phyloP scores from a whole-genome alignment of 2,797 vertebrate species.

The Pantherophis alleghaniensis region DNA sequence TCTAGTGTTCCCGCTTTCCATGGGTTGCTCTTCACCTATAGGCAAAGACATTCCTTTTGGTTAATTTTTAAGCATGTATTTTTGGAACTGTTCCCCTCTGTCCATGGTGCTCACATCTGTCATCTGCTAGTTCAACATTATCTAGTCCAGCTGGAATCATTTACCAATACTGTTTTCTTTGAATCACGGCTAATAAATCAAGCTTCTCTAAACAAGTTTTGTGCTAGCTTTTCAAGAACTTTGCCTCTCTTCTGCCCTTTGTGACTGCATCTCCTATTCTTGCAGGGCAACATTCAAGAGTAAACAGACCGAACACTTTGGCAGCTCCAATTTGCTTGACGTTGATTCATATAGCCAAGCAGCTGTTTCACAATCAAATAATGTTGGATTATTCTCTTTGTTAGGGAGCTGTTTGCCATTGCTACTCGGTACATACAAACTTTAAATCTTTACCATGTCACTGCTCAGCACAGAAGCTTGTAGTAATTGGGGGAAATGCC shows the following conservation, averaged over 20 bases:
- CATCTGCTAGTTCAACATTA: neutral
- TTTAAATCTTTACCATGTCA: neutral
- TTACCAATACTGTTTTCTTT: neutral
- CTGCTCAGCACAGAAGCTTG: neutral
- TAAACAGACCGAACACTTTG: slow-evolving; percentile 60
- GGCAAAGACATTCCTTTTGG: neutral
- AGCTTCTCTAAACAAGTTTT: neutral
- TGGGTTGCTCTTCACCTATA: neutral
- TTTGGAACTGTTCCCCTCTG: neutral
- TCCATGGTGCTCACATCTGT: neutral
- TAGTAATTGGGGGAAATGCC: neutral
- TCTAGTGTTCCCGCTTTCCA: neutral
- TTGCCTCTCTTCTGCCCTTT: slow-evolving; percentile 31
- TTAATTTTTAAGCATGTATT: neutral
- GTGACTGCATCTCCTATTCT: slow-evolving; percentile 43
- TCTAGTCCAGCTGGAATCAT: slow-evolving; percentile 19
- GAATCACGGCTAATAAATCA: neutral
- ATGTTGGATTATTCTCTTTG: neutral
- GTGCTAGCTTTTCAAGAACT: neutral
- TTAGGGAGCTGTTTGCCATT: neutral
- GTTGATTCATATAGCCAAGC: neutral
- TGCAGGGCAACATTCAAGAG: slow-evolving; percentile 39
- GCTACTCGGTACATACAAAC: neutral
- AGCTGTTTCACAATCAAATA: slow-evolving; percentile 7
- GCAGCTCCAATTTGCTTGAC: slow-evolving; percentile 29